Conservation (phyloP, 2,113 vertebrate genomes). For the Hypanus sabinus region DNA sequence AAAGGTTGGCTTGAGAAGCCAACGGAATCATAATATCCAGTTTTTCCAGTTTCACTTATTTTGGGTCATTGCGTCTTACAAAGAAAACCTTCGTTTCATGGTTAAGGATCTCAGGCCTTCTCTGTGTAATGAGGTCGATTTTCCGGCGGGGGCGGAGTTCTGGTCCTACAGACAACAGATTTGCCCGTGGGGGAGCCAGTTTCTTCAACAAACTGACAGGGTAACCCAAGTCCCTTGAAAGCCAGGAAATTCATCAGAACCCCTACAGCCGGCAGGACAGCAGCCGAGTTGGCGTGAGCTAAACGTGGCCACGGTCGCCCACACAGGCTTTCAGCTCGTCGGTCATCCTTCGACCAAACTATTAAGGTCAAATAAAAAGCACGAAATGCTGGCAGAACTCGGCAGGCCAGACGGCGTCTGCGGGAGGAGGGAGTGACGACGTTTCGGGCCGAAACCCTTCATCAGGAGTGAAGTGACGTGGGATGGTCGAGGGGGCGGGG, state of each 20-base stretch:
- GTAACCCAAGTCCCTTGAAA: constrained; percentile 94
- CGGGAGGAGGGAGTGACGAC: no score
- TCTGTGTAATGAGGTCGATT: constrained; percentile 98
- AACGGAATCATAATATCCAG: constrained; percentile 98
- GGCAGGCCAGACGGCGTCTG: no score
- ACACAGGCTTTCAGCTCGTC: constrained; percentile 95
- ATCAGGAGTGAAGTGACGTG: no score
- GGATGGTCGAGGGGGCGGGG: no score
- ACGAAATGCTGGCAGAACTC: no score
- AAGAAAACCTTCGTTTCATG: constrained; percentile 99
- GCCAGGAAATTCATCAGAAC: constrained; percentile 98
- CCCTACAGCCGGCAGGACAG: constrained; percentile 91
- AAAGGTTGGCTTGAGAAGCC: constrained; percentile 93
- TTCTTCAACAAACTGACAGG: constrained; percentile 92
- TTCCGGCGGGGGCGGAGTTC: constrained; percentile 94
- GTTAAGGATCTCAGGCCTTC: constrained; percentile 95
- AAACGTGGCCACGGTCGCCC: constrained; percentile 89
- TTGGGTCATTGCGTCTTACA: constrained; percentile 98
- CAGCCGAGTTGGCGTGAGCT: constrained; percentile 93
- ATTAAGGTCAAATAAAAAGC: constrained; percentile 96
- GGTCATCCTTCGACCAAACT: constrained; percentile 94
- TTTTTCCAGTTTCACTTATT: constrained; percentile 96
- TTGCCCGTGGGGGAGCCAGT: constrained; percentile 89
- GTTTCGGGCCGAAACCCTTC: no score
- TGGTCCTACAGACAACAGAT: constrained; percentile 84